Percentiles rank a stretch among this genome's conserved stretches.
Evolutionary conservation across 1,140 invertebrate genomes (phyloP).

Genomic region (Polypedilum pembai): DNA sequence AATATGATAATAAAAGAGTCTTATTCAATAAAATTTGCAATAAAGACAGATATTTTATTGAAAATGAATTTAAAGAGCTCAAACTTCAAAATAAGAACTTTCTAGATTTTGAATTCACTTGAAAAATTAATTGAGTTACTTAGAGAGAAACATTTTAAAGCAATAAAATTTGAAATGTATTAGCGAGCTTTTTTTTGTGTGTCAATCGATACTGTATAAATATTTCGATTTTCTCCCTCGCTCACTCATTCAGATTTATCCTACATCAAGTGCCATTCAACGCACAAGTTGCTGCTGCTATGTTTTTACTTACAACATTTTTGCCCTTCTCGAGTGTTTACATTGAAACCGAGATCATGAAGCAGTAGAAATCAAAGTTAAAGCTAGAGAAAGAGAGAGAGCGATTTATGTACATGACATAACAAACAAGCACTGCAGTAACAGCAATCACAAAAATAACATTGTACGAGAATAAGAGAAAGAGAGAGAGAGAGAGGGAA

Average conservation of each 20-base stretch:
- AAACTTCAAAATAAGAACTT: too few relatives aligned
- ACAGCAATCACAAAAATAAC: neutral
- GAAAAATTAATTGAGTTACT: neutral
- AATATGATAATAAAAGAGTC: too few relatives aligned
- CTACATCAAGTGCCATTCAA: slow-evolving; percentile 10
- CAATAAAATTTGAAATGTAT: neutral
- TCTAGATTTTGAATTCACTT: neutral
- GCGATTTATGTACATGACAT: neutral
- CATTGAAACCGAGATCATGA: slow-evolving; percentile 17
- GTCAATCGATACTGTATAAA: neutral
- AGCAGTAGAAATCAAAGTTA: neutral
- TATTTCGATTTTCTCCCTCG: neutral
- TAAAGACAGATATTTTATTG: too few relatives aligned
- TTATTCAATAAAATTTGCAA: too few relatives aligned
- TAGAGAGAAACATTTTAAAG: neutral
- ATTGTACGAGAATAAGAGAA: too few relatives aligned
- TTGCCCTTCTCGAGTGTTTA: slow-evolving; percentile 8
- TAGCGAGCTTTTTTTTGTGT: neutral
- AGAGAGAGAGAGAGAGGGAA: neutral
- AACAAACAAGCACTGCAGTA: slow-evolving; percentile 1
- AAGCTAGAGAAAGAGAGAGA: neutral
- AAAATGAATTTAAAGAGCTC: too few relatives aligned
- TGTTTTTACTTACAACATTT: slow-evolving; percentile 1
- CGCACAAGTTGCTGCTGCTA: slow-evolving; percentile 13
- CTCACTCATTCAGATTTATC: slow-evolving; percentile 1